These are phyloP conservation scores for Trilocha varians DNA, from an alignment of 2,888 invertebrate species.

Conservation along the genomic window DNA sequence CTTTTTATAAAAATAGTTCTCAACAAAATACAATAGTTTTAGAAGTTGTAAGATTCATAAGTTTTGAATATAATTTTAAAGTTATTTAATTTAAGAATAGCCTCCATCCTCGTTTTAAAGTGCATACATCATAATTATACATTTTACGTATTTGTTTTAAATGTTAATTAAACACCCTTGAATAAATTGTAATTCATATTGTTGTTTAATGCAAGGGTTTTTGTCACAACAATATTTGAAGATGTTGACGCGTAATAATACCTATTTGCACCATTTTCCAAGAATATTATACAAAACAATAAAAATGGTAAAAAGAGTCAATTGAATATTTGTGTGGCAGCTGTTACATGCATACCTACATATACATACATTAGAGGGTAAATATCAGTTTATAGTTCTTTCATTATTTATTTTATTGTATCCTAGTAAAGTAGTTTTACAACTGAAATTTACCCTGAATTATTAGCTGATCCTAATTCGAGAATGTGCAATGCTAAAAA, in stretches of 20 bases:
- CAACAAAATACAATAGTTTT: too few species aligned
- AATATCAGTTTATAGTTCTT: constrained; percentile 49
- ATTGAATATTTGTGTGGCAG: constrained; percentile 61
- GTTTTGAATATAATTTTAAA: too few species aligned
- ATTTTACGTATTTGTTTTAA: too few species aligned
- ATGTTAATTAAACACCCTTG: too few species aligned
- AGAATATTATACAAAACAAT: constrained; percentile 27
- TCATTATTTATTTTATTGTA: constrained; percentile 1
- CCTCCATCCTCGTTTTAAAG: too few species aligned
- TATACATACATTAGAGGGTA: constrained; percentile 53
- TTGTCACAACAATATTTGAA: too few species aligned
- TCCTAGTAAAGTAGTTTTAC: constrained; percentile 8
- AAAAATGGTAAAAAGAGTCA: constrained; percentile 29
- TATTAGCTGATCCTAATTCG: constrained; percentile 62
- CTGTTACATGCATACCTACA: constrained; percentile 66
- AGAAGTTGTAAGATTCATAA: too few species aligned
- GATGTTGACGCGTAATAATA: neutral
- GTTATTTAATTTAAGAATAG: too few species aligned
- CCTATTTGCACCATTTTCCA: constrained; percentile 60
- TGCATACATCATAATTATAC: too few species aligned
- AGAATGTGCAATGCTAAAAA: constrained; percentile 71
- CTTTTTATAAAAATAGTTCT: too few species aligned
- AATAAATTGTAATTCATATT: too few species aligned
- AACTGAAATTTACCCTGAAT: constrained; percentile 55
- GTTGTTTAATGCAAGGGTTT: too few species aligned